A percentile compares a stretch with the other conserved stretches of the same genome.
Conservation (phyloP, 2,888 invertebrate species). For the Synanthedon tipuliformis region DNA sequence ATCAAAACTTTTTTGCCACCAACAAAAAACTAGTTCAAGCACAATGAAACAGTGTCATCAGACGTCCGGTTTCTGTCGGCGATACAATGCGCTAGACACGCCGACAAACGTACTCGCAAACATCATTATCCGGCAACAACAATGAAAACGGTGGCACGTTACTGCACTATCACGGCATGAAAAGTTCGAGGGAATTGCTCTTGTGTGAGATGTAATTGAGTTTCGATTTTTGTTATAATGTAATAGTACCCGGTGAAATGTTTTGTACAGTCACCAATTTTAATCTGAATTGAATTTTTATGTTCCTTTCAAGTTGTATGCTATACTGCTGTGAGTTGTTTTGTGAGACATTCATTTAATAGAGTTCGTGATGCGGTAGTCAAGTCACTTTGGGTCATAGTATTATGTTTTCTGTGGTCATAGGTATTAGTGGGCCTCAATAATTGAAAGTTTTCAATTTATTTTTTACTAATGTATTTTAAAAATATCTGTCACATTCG, state of each 20-base stretch:
- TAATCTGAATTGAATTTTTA: constrained; percentile 25
- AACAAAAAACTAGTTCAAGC: not conserved
- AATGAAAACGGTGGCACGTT: constrained; percentile 11
- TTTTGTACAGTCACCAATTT: constrained; percentile 19
- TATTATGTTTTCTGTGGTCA: not conserved
- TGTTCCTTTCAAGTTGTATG: constrained; percentile 23
- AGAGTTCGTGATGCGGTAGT: constrained; percentile 29
- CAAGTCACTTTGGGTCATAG: constrained; percentile 21
- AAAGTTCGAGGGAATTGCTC: constrained; percentile 11
- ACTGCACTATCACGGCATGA: constrained; percentile 11
- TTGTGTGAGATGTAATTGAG: constrained; percentile 5
- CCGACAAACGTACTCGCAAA: not conserved
- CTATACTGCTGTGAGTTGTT: constrained; percentile 24
- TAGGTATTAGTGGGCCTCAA: not conserved
- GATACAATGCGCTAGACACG: not conserved
- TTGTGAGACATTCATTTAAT: constrained; percentile 28
- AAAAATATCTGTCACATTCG: not conserved
- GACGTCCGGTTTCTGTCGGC: not conserved
- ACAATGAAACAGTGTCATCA: not conserved
- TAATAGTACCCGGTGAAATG: constrained; percentile 12
- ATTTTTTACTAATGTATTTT: not conserved
- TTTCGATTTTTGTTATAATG: constrained; percentile 11
- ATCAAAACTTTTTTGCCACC: not conserved
- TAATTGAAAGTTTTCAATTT: not conserved
- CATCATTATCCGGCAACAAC: constrained; percentile 7